phyloP scores from a whole-genome alignment of 2,797 vertebrate genomes.

The Florisuga fusca region DNA sequence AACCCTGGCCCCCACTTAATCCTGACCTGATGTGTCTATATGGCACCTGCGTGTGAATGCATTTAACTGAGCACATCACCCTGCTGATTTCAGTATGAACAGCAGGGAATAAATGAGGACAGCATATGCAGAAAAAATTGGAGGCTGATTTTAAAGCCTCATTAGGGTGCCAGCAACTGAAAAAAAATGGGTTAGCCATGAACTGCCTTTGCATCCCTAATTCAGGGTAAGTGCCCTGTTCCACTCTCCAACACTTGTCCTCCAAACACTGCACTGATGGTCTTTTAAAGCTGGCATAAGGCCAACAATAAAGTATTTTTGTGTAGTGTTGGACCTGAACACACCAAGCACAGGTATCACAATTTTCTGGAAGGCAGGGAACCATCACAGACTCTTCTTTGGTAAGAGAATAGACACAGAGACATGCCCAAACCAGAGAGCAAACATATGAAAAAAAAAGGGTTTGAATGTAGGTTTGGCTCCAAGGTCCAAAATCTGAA shows the following conservation, averaged over 20 bases:
- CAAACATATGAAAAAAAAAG: background rate
- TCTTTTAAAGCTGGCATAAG: background rate
- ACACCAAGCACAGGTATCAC: background rate
- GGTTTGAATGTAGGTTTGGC: background rate
- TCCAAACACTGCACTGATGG: background rate
- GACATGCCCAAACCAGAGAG: background rate
- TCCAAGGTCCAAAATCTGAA: background rate
- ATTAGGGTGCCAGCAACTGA: background rate
- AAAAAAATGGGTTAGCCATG: background rate
- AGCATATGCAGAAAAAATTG: background rate
- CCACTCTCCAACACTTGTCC: background rate
- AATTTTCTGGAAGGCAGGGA: background rate
- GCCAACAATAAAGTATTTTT: background rate
- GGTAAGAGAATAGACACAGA: background rate
- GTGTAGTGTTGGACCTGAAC: background rate
- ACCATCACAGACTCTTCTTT: background rate
- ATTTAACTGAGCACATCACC: background rate
- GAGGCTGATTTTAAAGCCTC: background rate
- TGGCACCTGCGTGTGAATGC: background rate
- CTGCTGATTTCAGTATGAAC: background rate
- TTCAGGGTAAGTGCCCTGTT: background rate
- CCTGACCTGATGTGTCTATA: background rate
- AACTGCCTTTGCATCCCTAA: background rate
- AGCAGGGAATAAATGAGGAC: conserved; percentile 1
- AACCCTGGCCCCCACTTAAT: conserved; percentile 12